These are phyloP conservation scores for Cephus pulcher DNA, from an alignment of 2,888 invertebrate species.

Conservation along the genomic window DNA sequence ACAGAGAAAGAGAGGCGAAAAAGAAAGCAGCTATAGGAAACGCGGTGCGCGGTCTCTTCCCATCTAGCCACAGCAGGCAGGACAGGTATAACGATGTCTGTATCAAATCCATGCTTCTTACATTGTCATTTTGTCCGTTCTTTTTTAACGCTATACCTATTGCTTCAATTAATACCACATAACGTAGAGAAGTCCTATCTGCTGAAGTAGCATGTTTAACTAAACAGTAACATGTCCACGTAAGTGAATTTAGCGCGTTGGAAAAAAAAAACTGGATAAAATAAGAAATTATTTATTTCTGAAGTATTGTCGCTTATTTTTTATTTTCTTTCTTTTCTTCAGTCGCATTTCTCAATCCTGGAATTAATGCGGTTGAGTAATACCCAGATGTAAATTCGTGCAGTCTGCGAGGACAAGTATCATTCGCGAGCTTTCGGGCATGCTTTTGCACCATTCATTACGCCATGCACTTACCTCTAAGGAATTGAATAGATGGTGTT, in stretches of 20 bases:
- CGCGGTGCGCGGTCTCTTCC: slow-evolving; percentile 64
- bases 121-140: slow-evolving; percentile 45
- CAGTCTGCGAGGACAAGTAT: not conserved
- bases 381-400: not conserved
- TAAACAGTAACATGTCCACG: not conserved
- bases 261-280: not conserved
- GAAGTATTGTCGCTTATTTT: not conserved
- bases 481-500: not conserved
- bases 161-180: not conserved
- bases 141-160: slow-evolving; percentile 4
- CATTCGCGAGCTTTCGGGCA: not conserved
- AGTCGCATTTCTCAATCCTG: not conserved
- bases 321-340: not conserved
- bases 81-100: slow-evolving; percentile 67
- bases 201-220: not conserved
- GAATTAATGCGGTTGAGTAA: not conserved
- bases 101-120: slow-evolving; percentile 65
- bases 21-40: slow-evolving; percentile 66
- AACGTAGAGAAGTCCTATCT: not conserved
- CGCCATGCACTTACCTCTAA: not conserved
- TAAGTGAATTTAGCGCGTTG: not conserved
- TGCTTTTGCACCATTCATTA: not conserved
- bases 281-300: not conserved
- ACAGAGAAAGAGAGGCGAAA: slow-evolving; percentile 58
- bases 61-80: slow-evolving; percentile 65